Evolutionary conservation across 2,797 vertebrate species (phyloP), one percentile per base, ranked within the genome.

Genomic region (Megalops cyprinoides): DNA sequence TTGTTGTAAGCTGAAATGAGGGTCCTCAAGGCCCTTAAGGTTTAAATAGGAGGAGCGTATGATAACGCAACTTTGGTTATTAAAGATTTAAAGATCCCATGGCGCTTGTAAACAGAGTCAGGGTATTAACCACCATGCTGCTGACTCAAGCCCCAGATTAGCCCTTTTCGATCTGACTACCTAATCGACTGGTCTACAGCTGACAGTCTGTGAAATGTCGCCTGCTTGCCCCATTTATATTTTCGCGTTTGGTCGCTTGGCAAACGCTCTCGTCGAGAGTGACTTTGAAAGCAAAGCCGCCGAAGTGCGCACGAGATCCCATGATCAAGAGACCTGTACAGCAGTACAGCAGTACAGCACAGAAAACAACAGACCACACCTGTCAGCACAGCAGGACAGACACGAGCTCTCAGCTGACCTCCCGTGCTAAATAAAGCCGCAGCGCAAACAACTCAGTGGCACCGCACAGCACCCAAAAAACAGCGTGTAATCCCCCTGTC

Each of bases 1-100:
- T 42, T 42, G n/a, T 39, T 42, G 67, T 44, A 71, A 71, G n/a
- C 67, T 42, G 67, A 44, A 71, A 71, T 39, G 23, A 44, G n/a
- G 9, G 39, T n/a, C 67, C 7, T 44, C 67, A 20, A 44, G 65
- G 1, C 65, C 15, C 23, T 10, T 39, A 25, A 39, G 62, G 65
- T 42, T 69, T 69, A 18, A 69, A 69, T 37, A 69, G 20, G 67
- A n/a, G n/a, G n/a, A n/a, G n/a, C n/a, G n/a, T n/a, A n/a, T n/a
- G n/a, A n/a, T n/a, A n/a, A n/a, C n/a, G n/a, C n/a, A n/a, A n/a
- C n/a, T n/a, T n/a, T n/a, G n/a, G n/a, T n/a, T n/a, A n/a, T n/a
- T n/a, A n/a, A n/a, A 6, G 9, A 25, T 62, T 34, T 18, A 53
- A 53, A 62, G 28, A 3, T 2, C 58, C 10, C 15, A 62, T 18